Evolutionary conservation across 2,888 invertebrate species (phyloP).

Genomic region (Habrosyne pyritoides): DNA sequence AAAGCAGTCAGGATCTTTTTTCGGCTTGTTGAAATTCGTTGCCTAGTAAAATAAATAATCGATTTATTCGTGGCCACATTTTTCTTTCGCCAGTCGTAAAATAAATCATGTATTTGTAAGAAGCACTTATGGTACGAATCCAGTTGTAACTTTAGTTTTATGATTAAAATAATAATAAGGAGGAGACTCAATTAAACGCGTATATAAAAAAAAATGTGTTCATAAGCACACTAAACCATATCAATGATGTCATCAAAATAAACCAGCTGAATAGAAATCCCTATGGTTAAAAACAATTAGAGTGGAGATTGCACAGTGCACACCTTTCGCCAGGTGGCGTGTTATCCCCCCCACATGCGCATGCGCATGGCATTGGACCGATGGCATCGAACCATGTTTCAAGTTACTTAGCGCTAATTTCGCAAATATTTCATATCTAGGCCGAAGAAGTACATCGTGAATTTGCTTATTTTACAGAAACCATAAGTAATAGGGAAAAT

Average conservation of each 20-base stretch:
- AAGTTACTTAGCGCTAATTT: background rate
- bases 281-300: background rate
- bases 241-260: background rate
- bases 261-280: background rate
- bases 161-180: too few species aligned
- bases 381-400: conserved; percentile 20
- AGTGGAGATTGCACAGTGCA: conserved; percentile 9
- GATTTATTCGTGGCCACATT: background rate
- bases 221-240: background rate
- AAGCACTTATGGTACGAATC: too few species aligned
- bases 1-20: background rate
- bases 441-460: background rate
- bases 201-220: too few species aligned
- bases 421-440: background rate
- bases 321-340: conserved; percentile 40
- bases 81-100: background rate
- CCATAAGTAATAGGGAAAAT: background rate
- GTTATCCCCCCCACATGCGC: conserved; percentile 29
- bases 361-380: conserved; percentile 22
- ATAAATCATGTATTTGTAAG: background rate
- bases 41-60: background rate
- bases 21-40: background rate
- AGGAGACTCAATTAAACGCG: too few species aligned
- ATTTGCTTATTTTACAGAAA: background rate
- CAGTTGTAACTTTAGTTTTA: too few species aligned